Evolutionary conservation across 2,113 vertebrate genomes (phyloP), one percentile per base, ranked within the genome.

Genomic region (Poeciliopsis turrubarensis): DNA sequence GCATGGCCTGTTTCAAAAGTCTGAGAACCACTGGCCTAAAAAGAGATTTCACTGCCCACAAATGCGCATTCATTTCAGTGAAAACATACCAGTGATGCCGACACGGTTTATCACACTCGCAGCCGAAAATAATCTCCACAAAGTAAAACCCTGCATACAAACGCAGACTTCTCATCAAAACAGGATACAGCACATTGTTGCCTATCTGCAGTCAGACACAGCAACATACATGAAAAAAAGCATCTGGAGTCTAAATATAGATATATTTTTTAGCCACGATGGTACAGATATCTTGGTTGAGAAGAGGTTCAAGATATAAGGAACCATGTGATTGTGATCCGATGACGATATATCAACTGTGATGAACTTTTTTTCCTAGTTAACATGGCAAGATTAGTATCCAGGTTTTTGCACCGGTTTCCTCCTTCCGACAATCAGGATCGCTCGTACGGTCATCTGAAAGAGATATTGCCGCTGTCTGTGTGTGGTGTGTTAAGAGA

Each of bases 31-130:
- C 22, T 10, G 22, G 51, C 51, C 22, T 25, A n/a, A 57, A 10
- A 57, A 3, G 25, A 57, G 25, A 57, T 57, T n/a, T n/a, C 25
- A 11, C 22, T 57, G 51, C 51, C 51, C 17, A 57, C 51, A 57
- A 57, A 57, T 57, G 25, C 44, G 6, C 44, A 47, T 47, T 47
- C 44, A 47, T 47, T 47, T 47, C 14, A 19, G 5, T 19, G 17
- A 47, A 47, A 57, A 57, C 51, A 27, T 19, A 70, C 62, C 62
- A 72, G 25, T 32, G 10, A 32, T 41, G 13, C 3, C 9, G 70
- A 60, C 73, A 71, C 32, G 76, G 79, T 83, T 74, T 65, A 66
- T 66, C 37, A 5, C 51, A 7, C 15, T 5, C 70, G 32, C 76
- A 84, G 73, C 51, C 11, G 10, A 76, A 72, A 82, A 31, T 17